phyloP scores from a whole-genome alignment of 1,140 invertebrate genomes.

The Lordiphosa collinella region DNA sequence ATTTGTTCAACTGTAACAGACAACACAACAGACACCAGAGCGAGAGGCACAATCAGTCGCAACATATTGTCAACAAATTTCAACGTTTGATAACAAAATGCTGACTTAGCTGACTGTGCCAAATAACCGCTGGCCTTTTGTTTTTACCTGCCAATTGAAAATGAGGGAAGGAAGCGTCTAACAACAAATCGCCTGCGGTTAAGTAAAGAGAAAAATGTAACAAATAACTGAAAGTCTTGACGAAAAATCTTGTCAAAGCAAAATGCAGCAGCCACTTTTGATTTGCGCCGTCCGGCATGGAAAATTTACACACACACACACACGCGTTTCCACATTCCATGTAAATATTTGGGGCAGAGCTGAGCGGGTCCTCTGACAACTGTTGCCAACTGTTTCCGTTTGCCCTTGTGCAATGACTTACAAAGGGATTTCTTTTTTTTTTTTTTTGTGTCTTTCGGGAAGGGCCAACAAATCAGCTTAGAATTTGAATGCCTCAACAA shows the following conservation, averaged over 20 bases:
- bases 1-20: slow-evolving; percentile 68
- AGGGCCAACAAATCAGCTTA: slow-evolving; percentile 40
- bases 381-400: slow-evolving; percentile 51
- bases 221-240: slow-evolving; percentile 36
- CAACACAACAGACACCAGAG: slow-evolving; percentile 9
- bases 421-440: not conserved
- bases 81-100: slow-evolving; percentile 53
- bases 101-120: slow-evolving; percentile 49
- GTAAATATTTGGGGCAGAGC: slow-evolving; percentile 61
- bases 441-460: too few species aligned
- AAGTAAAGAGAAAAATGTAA: too few species aligned
- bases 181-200: slow-evolving; percentile 12
- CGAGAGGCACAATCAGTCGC: slow-evolving; percentile 48
- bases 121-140: slow-evolving; percentile 42
- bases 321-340: slow-evolving; percentile 44
- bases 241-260: slow-evolving; percentile 42
- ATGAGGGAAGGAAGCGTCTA: too few species aligned
- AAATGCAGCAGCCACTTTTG: slow-evolving; percentile 47
- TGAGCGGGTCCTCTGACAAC: slow-evolving; percentile 49
- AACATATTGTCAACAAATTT: slow-evolving; percentile 76
- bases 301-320: slow-evolving; percentile 56
- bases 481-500: slow-evolving; percentile 44
- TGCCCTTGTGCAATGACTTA: slow-evolving; percentile 61
- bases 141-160: slow-evolving; percentile 33
- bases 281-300: slow-evolving; percentile 66